A percentile compares a stretch with the other conserved stretches of the same genome.
These are phyloP conservation scores for Carassius gibelio DNA, from an alignment of 2,113 vertebrate genomes.

Conservation along the genomic window DNA sequence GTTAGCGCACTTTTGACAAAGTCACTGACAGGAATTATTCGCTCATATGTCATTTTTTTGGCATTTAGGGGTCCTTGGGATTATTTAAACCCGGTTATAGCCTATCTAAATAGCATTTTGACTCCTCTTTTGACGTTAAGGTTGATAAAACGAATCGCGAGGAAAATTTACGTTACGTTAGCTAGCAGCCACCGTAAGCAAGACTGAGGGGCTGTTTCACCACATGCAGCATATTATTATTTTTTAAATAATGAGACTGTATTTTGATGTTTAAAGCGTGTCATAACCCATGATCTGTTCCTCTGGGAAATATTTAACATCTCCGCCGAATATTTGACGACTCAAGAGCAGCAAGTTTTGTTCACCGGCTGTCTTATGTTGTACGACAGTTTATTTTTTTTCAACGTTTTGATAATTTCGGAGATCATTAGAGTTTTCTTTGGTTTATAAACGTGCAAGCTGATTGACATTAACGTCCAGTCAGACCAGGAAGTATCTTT, in stretches of 20 bases:
- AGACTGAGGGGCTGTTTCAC: neutral
- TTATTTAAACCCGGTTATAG: neutral
- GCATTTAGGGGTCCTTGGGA: neutral
- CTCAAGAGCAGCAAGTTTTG: neutral
- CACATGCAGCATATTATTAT: neutral
- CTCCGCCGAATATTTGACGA: neutral
- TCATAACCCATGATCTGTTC: neutral
- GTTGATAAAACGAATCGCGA: neutral
- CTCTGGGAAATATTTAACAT: neutral
- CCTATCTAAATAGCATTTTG: neutral
- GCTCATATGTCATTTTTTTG: neutral
- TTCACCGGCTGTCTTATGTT: neutral
- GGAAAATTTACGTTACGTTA: neutral
- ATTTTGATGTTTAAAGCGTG: neutral
- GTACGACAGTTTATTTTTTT: neutral
- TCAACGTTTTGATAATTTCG: neutral
- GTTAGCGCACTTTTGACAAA: conserved; percentile 33
- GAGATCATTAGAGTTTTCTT: neutral
- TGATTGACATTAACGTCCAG: conserved; percentile 42
- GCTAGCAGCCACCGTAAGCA: conserved; percentile 7
- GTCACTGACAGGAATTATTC: conserved; percentile 27
- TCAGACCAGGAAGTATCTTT: conserved; percentile 57
- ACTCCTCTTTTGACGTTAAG: neutral
- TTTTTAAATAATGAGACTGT: neutral
- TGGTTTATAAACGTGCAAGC: neutral